Base-by-base conservation (phyloP, 2,113 vertebrate species). In the Barnardius zonarius region DNA sequence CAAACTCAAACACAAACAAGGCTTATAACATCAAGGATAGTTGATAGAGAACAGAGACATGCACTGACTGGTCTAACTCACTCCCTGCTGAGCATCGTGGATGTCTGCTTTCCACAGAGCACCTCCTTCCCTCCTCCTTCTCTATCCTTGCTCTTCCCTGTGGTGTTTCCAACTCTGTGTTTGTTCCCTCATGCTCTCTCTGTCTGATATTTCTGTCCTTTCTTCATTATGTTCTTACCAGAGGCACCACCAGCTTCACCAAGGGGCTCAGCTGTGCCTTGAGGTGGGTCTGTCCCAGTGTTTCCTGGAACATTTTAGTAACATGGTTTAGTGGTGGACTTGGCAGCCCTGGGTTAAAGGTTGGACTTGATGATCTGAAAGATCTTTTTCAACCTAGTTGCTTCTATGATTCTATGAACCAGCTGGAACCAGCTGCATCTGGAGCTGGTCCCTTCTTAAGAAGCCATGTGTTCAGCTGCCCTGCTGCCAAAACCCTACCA, bases 241-340 rank as follows among this genome's bases (percentile, higher is more conserved):
- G 19, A 88, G 52, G 51, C 0, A 1, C 33, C 35, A 90, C 30
- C 41, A 74, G 41, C 49, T 81, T 52, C 81, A 86, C 14, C 25
- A 77, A 67, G 0, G 2, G 46, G 55, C 76, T 89, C 59, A 61
- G 44, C 64, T 83, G 54, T 31, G n/a, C 83, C 41, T 44, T 22
- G 37, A 0, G 1, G 44, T 0, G 0, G 54, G 54, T 57, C 33
- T 46, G 18, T 4, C 24, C 14, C 35, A 30, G 63, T 77, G 41
- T 16, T 4, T 5, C 11, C 25, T 62, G 69, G 20, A 68, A 46
- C 7, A 0, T 4, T 59, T 35, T 16, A 35, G 33, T 24, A n/a
- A n/a, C 33, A n/a, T 10, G 57, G 20, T 59, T 59, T 59, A 59
- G 57, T 23, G 33, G 20, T 22, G 9, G 20, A n/a, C 57, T 59